phyloP scores from a whole-genome alignment of 2,797 vertebrate species.

The Microchirus variegatus region DNA sequence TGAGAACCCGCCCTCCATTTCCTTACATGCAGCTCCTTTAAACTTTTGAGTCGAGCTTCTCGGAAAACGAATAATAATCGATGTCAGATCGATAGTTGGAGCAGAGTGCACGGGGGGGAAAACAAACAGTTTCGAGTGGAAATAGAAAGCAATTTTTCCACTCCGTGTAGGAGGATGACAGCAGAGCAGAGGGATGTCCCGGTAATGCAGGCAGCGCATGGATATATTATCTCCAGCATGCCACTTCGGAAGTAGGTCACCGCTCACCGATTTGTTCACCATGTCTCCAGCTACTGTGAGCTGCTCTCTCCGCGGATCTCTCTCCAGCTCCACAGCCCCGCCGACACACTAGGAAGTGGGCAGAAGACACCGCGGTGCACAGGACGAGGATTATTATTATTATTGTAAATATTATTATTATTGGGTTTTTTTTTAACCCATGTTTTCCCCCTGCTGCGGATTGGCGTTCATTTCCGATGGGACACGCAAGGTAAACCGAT shows the following conservation, averaged over 20 bases:
- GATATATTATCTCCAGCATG: slow-evolving; percentile 83
- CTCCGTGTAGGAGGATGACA: slow-evolving; percentile 28
- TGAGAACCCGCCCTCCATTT: too few relatives aligned
- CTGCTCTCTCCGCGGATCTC: slow-evolving; percentile 66
- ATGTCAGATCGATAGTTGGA: neutral
- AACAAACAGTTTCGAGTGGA: neutral
- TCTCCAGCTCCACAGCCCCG: slow-evolving; percentile 54
- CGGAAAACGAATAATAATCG: neutral
- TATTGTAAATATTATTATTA: neutral
- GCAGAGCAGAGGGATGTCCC: slow-evolving; percentile 73
- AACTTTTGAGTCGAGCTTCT: too few relatives aligned
- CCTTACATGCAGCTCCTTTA: too few relatives aligned
- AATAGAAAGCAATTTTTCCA: neutral
- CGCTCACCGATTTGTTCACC: slow-evolving; percentile 78
- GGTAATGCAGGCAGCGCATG: slow-evolving; percentile 82
- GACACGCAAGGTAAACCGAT: slow-evolving; percentile 57
- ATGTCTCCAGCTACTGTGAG: slow-evolving; percentile 74
- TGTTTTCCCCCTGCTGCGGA: neutral
- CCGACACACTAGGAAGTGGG: slow-evolving; percentile 35
- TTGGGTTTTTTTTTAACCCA: too few relatives aligned
- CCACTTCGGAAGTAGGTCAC: slow-evolving; percentile 89
- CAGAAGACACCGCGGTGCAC: neutral
- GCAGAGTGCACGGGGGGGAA: neutral
- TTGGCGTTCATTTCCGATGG: slow-evolving; percentile 36
- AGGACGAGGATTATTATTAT: neutral